phyloP scores from a whole-genome alignment of 2,888 invertebrate genomes.

The Eretmocerus hayati region DNA sequence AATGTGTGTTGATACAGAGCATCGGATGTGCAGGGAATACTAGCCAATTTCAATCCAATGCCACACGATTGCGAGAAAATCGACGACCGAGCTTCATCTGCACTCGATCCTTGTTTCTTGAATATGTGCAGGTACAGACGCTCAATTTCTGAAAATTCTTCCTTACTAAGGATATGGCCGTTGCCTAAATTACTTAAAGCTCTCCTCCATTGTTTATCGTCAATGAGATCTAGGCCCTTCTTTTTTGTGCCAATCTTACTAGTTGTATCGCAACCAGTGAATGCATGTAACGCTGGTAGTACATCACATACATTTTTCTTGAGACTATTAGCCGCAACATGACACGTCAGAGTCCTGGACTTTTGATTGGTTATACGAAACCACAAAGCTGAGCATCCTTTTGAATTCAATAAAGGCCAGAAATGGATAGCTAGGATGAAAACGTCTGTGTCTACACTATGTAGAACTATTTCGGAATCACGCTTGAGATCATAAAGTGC shows the following conservation, averaged over 20 bases:
- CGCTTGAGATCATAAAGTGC: too few species aligned
- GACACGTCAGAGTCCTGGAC: constrained; percentile 24
- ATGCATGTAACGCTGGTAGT: constrained; percentile 29
- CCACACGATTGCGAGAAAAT: constrained; percentile 25
- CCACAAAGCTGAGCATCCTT: too few species aligned
- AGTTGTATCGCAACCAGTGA: constrained; percentile 24
- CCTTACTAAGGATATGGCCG: not conserved
- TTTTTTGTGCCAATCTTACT: constrained; percentile 13
- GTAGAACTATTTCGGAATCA: too few species aligned
- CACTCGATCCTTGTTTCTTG: constrained; percentile 23
- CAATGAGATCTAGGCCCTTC: not conserved
- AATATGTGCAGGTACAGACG: constrained; percentile 25
- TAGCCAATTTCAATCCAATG: too few species aligned
- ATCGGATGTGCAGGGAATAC: too few species aligned
- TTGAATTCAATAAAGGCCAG: too few species aligned
- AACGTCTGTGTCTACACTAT: too few species aligned
- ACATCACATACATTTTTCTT: constrained; percentile 26
- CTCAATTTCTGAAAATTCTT: constrained; percentile 24
- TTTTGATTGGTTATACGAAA: constrained; percentile 18
- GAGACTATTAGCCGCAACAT: constrained; percentile 26
- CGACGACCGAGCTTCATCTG: constrained; percentile 26
- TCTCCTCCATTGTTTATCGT: constrained; percentile 19
- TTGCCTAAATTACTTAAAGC: constrained; percentile 12
- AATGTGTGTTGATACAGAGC: too few species aligned
- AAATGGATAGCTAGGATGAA: too few species aligned